Percentiles rank a stretch among this genome's conserved stretches.
Conservation (phyloP, 2,888 invertebrate genomes). For the Lymantria monacha region DNA sequence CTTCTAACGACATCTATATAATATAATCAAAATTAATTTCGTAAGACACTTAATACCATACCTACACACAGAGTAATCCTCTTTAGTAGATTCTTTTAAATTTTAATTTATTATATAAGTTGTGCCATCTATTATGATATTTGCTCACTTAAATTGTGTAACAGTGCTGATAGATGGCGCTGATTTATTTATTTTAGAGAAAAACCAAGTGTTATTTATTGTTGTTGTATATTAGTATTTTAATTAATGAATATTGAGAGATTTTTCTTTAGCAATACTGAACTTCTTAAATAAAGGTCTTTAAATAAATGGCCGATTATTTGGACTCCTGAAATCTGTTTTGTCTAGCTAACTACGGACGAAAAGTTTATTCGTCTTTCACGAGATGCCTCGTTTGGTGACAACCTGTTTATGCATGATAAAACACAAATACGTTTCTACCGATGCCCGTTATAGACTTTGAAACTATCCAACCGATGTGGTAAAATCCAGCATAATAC, state of each 20-base stretch:
- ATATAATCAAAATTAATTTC: slow-evolving; percentile 6
- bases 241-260: neutral
- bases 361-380: slow-evolving; percentile 35
- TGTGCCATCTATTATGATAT: slow-evolving; percentile 12
- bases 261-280: neutral
- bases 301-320: no score
- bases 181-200: slow-evolving; percentile 5
- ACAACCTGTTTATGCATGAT: no score
- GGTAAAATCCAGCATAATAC: no score
- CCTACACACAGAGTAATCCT: neutral
- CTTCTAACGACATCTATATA: slow-evolving; percentile 23
- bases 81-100: neutral
- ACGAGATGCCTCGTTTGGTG: slow-evolving; percentile 20
- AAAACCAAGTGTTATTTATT: neutral
- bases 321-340: no score
- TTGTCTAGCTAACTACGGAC: neutral
- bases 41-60: neutral
- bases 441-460: no score
- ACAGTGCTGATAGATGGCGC: slow-evolving; percentile 15
- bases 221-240: neutral
- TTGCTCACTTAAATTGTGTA: slow-evolving; percentile 1
- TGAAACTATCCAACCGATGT: no score
- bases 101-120: neutral
- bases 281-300: no score
- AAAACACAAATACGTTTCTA: no score